Conservation (phyloP, 2,113 vertebrate genomes). For the Herpetotheres cachinnans region DNA sequence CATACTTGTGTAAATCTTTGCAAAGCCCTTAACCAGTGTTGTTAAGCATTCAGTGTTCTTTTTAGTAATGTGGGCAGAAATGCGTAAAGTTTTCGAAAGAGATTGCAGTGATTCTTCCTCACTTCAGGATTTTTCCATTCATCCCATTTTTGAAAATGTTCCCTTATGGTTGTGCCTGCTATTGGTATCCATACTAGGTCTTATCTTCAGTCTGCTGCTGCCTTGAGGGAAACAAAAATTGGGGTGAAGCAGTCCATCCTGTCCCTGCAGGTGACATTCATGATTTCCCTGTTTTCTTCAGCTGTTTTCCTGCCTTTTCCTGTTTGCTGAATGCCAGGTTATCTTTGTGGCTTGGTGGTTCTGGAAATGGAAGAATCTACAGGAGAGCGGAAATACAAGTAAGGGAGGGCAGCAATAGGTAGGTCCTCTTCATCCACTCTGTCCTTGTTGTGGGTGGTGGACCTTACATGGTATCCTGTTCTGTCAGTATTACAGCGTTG, state of each 20-base stretch:
- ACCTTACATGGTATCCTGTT: too few species aligned
- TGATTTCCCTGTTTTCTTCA: background rate
- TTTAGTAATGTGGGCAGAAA: background rate
- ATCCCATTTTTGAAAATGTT: background rate
- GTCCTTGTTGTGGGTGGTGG: background rate
- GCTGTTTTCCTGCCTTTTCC: background rate
- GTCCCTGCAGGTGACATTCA: background rate
- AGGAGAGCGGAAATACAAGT: background rate
- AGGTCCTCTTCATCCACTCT: background rate
- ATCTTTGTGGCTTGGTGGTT: background rate
- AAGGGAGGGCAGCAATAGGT: background rate
- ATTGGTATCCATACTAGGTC: rapidly evolving
- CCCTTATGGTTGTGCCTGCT: background rate
- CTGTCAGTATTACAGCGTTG: too few species aligned
- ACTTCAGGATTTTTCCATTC: background rate
- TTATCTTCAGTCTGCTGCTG: background rate
- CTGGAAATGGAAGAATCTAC: background rate
- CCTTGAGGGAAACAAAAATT: background rate
- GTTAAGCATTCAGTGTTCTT: background rate
- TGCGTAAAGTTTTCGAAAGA: background rate
- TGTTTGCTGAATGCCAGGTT: background rate
- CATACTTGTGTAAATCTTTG: background rate
- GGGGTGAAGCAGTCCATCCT: background rate
- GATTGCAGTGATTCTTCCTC: background rate
- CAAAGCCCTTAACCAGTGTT: background rate